Percentiles rank a stretch among this genome's conserved stretches.
Conservation (phyloP, 2,113 vertebrate species). For the Phrynocephalus versicolor region DNA sequence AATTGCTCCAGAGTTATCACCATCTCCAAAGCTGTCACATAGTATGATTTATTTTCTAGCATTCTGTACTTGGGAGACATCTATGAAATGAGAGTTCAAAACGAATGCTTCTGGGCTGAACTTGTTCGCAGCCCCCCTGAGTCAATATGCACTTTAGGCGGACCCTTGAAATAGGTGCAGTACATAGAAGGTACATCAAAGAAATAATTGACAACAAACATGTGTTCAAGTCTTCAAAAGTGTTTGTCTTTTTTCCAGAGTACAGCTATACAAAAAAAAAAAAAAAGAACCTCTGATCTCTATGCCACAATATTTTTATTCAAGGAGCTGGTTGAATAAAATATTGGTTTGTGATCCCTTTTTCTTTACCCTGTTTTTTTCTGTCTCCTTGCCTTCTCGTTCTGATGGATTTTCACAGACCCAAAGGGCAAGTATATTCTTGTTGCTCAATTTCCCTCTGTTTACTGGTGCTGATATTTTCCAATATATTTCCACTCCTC, state of each 20-base stretch:
- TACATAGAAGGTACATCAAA: slow-evolving; percentile 61
- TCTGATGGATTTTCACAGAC: slow-evolving; percentile 80
- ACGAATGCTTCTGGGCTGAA: slow-evolving; percentile 36
- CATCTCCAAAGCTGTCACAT: neutral
- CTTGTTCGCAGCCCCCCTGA: neutral
- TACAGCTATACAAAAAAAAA: slow-evolving; percentile 74
- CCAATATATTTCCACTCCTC: slow-evolving; percentile 68
- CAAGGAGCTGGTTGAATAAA: slow-evolving; percentile 85
- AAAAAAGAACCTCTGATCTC: slow-evolving; percentile 79
- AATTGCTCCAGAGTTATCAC: neutral
- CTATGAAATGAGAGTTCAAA: slow-evolving; percentile 34
- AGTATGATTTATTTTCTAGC: slow-evolving; percentile 53
- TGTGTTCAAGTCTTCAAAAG: slow-evolving; percentile 65
- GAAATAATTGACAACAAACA: slow-evolving; percentile 45
- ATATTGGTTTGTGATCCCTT: slow-evolving; percentile 85
- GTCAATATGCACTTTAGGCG: slow-evolving; percentile 49
- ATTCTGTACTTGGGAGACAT: slow-evolving; percentile 12
- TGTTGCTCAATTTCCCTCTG: slow-evolving; percentile 77
- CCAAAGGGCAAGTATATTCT: slow-evolving; percentile 90
- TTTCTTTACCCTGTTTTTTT: slow-evolving; percentile 83
- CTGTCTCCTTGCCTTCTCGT: slow-evolving; percentile 85
- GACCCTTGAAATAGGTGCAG: slow-evolving; percentile 73
- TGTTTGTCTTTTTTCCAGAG: slow-evolving; percentile 72
- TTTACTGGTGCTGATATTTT: slow-evolving; percentile 72
- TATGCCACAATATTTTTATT: slow-evolving; percentile 88